These are phyloP conservation scores for Apis mellifera DNA, from an alignment of 1,140 invertebrate genomes.

Conservation along the genomic window Amel_HAv3.1 CM009940.2:8629001-8629500, in stretches of 20 bases:
- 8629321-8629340: background rate
- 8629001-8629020: slow-evolving; percentile 31
- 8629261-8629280: background rate
- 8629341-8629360: slow-evolving; percentile 24
- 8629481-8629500: slow-evolving; percentile 38
- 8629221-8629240: background rate
- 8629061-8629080: background rate
- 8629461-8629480: slow-evolving; percentile 67
- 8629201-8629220: too few species aligned
- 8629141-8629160: too few species aligned
- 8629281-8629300: background rate
- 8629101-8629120: too few species aligned
- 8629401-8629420: background rate
- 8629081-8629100: background rate
- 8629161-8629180: too few species aligned
- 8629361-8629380: slow-evolving; percentile 14
- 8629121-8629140: too few species aligned
- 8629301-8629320: background rate
- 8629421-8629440: slow-evolving; percentile 22
- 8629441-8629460: slow-evolving; percentile 51
- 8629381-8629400: slow-evolving; percentile 14
- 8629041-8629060: slow-evolving; percentile 37
- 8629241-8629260: background rate
- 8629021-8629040: slow-evolving; percentile 37
- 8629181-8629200: too few species aligned